Evolutionary conservation across 2,113 vertebrate genomes (phyloP), one percentile per base, ranked within the genome.

Genomic region (Gila orcuttii): DNA sequence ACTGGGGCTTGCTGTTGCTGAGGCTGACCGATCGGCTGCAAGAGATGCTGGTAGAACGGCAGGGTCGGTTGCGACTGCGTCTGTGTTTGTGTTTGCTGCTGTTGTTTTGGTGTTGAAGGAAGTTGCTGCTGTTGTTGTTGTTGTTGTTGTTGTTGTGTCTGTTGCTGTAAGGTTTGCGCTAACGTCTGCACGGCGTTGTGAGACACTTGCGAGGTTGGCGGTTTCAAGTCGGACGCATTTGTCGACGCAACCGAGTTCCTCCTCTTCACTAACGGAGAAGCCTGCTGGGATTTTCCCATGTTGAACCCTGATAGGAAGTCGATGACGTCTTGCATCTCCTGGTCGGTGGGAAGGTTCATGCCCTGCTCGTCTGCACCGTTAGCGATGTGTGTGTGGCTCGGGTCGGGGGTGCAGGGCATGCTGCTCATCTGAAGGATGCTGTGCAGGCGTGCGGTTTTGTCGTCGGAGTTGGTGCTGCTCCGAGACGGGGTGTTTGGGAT

Each of bases 271-370:
- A 97, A 87, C 0, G 98, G 98, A 3, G 98, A 99, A 6, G 97
- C 96, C 93, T 99, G 97, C 93, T 99, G 98, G 52, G 97, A 99
- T 92, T 98, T 99, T 85, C 97, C 97, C 97, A 99, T 98, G 92
- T 98, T 99, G 93, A 99, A 99, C 79, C 98, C 98, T 23, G 98
- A 99, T 85, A 99, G 96, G 92, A 99, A 99, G 92, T 99, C 98
- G 3, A 99, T 99, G 86, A 99, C 98, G 68, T 99, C 98, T 91
- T 99, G 98, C 98, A 99, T 99, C 94, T 99, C 98, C 92, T 99
- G 98, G 93, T 99, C 98, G 0, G 96, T 99, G 31, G 98, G 98
- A 88, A 99, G 91, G 91, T 99, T 99, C 97, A 99, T 99, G 78
- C 96, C 96, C 94, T 99, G 98, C 87, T 98, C 97, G 0, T 98